Conservation (phyloP, 2,888 invertebrate genomes). For the Folsomia manolachei region DNA sequence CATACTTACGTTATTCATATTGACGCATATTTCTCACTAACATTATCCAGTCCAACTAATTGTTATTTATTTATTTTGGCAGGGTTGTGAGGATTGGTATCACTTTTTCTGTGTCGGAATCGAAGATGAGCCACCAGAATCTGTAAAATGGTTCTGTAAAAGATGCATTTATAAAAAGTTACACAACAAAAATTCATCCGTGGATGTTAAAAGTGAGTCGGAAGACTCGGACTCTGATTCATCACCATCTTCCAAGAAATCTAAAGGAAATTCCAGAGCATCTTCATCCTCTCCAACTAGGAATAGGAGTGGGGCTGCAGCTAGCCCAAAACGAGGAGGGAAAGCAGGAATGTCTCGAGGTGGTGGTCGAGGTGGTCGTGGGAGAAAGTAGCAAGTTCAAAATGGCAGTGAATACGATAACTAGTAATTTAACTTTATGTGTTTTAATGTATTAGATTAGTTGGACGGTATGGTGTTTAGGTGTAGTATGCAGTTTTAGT, state of each 20-base stretch:
- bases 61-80: conserved; percentile 6
- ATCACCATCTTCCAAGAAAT: background rate
- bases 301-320: background rate
- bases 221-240: background rate
- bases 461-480: no score
- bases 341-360: no score
- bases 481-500: no score
- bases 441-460: no score
- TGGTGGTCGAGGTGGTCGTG: background rate
- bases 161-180: conserved; percentile 32
- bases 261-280: background rate
- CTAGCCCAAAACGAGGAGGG: background rate
- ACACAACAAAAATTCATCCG: background rate
- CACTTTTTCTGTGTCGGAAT: conserved; percentile 38
- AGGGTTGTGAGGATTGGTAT: conserved; percentile 40
- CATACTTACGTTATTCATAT: no score
- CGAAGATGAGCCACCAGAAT: conserved; percentile 28
- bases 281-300: background rate
- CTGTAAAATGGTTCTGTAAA: conserved; percentile 40
- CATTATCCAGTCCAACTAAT: no score
- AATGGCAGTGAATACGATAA: no score
- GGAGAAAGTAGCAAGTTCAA: no score
- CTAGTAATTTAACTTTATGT: no score
- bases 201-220: background rate
- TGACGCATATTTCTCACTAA: no score